Evolutionary conservation across 2,113 vertebrate species (phyloP).

Genomic region (Cervus canadensis): DNA sequence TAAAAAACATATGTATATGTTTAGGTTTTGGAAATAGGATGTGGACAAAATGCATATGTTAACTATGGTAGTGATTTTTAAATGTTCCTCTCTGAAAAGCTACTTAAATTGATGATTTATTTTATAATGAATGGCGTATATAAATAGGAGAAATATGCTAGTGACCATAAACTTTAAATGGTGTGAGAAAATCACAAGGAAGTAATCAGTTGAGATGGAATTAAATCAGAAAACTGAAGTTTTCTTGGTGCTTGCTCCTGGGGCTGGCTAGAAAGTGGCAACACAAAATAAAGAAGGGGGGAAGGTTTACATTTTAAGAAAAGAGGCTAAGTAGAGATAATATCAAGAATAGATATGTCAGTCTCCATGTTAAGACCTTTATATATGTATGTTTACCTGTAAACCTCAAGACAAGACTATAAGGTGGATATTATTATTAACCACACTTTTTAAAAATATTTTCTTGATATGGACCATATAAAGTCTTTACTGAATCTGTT

Average conservation of each 20-base stretch:
- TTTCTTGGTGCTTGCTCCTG: neutral
- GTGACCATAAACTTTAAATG: neutral
- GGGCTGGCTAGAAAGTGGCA: neutral
- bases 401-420: neutral
- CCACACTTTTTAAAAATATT: neutral
- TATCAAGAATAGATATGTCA: neutral
- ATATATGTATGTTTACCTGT: neutral
- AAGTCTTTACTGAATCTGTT: neutral
- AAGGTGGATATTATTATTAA: neutral
- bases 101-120: neutral
- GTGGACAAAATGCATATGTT: neutral
- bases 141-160: neutral
- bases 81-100: neutral
- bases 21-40: neutral
- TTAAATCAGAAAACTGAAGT: neutral
- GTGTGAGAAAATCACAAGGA: neutral
- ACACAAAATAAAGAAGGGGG: neutral
- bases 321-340: neutral
- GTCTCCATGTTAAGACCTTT: neutral
- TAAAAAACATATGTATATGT: neutral
- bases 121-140: neutral
- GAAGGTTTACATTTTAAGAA: neutral
- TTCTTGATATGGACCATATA: neutral
- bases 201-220: neutral
- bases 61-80: neutral